A percentile compares a stretch with the other conserved stretches of the same genome.
Conservation (phyloP, 1,140 invertebrate species). For the Ptiloglossa arizonensis region DNA sequence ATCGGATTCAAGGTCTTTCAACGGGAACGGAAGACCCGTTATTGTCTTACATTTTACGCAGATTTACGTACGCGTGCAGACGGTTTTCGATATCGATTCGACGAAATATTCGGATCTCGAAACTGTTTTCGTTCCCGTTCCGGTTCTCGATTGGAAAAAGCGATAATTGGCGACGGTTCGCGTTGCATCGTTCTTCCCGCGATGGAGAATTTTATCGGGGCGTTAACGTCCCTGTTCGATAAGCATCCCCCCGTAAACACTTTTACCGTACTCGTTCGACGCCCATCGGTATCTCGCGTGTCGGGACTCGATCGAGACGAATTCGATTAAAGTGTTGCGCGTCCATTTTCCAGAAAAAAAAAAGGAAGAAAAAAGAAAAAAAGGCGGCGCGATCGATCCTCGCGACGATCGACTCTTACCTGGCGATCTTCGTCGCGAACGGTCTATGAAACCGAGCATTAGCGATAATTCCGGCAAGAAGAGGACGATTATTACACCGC, state of each 20-base stretch:
- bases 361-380: too few relatives aligned
- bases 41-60: slow-evolving; percentile 5
- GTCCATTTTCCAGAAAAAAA: neutral
- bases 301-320: neutral
- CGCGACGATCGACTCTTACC: neutral
- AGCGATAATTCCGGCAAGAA: slow-evolving; percentile 7
- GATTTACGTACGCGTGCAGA: too few relatives aligned
- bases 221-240: too few relatives aligned
- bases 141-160: neutral
- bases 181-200: too few relatives aligned
- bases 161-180: too few relatives aligned
- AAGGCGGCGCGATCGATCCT: too few relatives aligned
- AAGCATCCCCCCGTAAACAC: too few relatives aligned
- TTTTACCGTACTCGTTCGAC: neutral
- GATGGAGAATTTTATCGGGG: too few relatives aligned
- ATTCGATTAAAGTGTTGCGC: neutral
- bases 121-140: too few relatives aligned
- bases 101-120: neutral
- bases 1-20: slow-evolving; percentile 38
- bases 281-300: too few relatives aligned
- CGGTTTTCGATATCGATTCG: neutral
- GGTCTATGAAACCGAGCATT: slow-evolving; percentile 22
- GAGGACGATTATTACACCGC: slow-evolving; percentile 35
- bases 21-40: slow-evolving; percentile 33
- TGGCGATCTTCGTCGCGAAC: neutral